A percentile compares a stretch with the other conserved stretches of the same genome.
phyloP scores from a whole-genome alignment of 2,797 vertebrate species.

The Chelidonichthys spinosus region DNA sequence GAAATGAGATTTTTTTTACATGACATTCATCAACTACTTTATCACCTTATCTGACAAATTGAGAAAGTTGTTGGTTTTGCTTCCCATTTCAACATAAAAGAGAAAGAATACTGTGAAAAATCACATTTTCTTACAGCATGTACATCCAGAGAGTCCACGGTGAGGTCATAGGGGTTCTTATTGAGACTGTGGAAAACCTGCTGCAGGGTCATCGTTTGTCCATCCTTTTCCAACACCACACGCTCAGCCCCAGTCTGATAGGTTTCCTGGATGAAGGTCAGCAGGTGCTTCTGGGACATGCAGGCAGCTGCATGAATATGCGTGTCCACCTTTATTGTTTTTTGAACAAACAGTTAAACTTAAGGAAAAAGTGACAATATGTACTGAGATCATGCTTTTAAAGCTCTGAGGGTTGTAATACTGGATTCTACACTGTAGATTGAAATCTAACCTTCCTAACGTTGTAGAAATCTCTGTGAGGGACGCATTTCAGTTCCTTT shows the following conservation, averaged over 20 bases:
- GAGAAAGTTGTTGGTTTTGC: background rate
- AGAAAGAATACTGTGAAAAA: background rate
- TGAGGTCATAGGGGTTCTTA: constrained; percentile 97
- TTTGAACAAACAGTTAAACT: background rate
- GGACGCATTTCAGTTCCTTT: constrained; percentile 94
- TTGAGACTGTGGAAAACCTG: constrained; percentile 92
- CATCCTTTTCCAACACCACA: constrained; percentile 88
- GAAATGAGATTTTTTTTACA: background rate
- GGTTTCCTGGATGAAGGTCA: constrained; percentile 94
- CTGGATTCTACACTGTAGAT: background rate
- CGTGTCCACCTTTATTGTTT: constrained; percentile 88
- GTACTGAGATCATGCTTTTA: background rate
- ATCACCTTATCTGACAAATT: background rate
- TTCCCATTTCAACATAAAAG: background rate
- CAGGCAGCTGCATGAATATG: constrained; percentile 98
- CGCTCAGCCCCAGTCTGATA: constrained; percentile 89
- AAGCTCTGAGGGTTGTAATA: background rate
- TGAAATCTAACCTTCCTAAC: constrained; percentile 91
- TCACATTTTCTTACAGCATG: constrained; percentile 92
- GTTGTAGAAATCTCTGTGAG: constrained; percentile 98
- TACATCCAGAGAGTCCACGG: constrained; percentile 96
- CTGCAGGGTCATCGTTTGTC: constrained; percentile 88
- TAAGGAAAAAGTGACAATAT: background rate
- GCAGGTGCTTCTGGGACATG: constrained; percentile 98
- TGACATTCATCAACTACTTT: background rate